Evolutionary conservation across 2,888 invertebrate genomes (phyloP), one percentile per base, ranked within the genome.

Genomic region (Hypomecis atomaria): DNA sequence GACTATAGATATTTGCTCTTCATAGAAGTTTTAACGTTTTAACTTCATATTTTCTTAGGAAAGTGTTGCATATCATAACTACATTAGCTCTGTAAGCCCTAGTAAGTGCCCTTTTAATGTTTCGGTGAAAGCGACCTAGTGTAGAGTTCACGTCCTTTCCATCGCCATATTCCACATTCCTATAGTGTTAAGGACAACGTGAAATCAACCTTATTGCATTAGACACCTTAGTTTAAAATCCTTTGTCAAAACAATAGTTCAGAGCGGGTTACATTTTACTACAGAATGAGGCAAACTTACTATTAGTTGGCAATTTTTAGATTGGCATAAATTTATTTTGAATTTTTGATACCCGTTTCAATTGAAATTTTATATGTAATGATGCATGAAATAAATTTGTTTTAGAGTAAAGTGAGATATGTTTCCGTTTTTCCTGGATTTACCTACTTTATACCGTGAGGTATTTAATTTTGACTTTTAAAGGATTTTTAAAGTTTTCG

Each of bases 101-200:
- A 83, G 84, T 81, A 90, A 90, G 90, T 90, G 90, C 78, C 90
- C 90, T 90, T 90, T 85, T 81, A 80, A 83, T 78, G 71, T 73
- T 69, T 78, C 72, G 75, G 73, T 77, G 48, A 75, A 78, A 75
- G 71, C 70, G 74, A 79, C 71, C 71, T 81, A 85, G 73, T 72
- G 48, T 78, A 82, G 76, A 67, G 71, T 73, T 71, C 67, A 73
- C 75, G 73, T 72, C 74, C 78, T 76, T 65, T 72, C 78, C 72
- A 69, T 78, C 77, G 81, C 76, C 80, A 82, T 78, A 66, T 73
- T 82, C 87, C 90, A 91, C 91, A 92, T 91, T 92, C 91, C 91
- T 88, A 74, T 92, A 91, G 90, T 73, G 67, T 83, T 90, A 90
- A 90, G 89, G 74, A 72, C 66, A 71, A 72, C 54, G 43, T 64